phyloP scores from a whole-genome alignment of 2,888 invertebrate species.

The Rhagophthalmus giganteus region DNA sequence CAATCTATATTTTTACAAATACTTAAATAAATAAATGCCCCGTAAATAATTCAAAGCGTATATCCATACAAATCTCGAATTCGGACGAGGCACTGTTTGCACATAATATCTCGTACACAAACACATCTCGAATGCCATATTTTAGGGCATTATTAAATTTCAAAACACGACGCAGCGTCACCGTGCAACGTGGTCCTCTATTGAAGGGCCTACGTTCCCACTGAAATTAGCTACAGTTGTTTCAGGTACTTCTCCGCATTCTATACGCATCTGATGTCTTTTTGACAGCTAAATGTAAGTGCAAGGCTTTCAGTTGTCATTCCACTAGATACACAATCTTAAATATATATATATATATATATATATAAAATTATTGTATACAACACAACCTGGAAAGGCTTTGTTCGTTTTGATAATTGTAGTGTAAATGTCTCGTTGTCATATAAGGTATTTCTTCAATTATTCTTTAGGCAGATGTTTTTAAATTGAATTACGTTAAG shows the following conservation, averaged over 20 bases:
- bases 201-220: constrained; percentile 37
- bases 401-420: constrained; percentile 46
- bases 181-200: constrained; percentile 41
- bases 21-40: constrained; percentile 16
- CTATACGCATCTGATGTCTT: constrained; percentile 40
- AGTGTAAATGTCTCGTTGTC: constrained; percentile 49
- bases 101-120: constrained; percentile 24
- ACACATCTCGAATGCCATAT: constrained; percentile 22
- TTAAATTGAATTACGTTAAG: constrained; percentile 25
- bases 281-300: constrained; percentile 46
- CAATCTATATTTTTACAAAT: constrained; percentile 2
- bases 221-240: constrained; percentile 52
- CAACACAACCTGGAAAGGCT: constrained; percentile 37
- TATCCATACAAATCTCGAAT: constrained; percentile 28
- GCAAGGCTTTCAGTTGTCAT: constrained; percentile 44
- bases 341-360: too few relatives aligned
- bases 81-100: constrained; percentile 23
- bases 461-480: constrained; percentile 30
- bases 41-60: constrained; percentile 20
- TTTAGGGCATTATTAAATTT: constrained; percentile 42
- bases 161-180: constrained; percentile 32
- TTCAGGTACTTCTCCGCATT: constrained; percentile 42
- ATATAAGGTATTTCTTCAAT: constrained; percentile 32
- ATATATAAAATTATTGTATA: constrained; percentile 52
- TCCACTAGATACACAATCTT: constrained; percentile 44